Percentiles rank a stretch among this genome's conserved stretches.
These are phyloP conservation scores for Phocides pigmalion DNA, from an alignment of 1,140 invertebrate species.

Conservation along the genomic window DNA sequence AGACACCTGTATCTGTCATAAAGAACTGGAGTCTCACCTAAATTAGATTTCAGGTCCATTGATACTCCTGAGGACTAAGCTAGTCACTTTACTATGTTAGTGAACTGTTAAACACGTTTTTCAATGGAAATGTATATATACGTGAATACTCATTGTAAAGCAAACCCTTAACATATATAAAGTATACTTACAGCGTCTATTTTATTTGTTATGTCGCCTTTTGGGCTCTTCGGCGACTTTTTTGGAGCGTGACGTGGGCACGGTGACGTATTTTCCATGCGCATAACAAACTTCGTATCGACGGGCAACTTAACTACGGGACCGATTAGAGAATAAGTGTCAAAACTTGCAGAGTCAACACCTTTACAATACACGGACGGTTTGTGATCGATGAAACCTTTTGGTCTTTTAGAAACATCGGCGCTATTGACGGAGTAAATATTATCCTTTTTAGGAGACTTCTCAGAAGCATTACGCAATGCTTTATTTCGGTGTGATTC, in stretches of 20 bases:
- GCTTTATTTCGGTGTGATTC: slow-evolving; percentile 37
- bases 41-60: no score
- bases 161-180: no score
- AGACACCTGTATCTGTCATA: no score
- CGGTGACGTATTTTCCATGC: slow-evolving; percentile 43
- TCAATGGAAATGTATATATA: no score
- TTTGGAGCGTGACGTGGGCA: slow-evolving; percentile 30
- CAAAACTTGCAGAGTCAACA: slow-evolving; percentile 39
- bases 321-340: slow-evolving; percentile 44
- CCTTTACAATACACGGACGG: slow-evolving; percentile 27
- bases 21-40: no score
- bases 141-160: no score
- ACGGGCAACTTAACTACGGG: slow-evolving; percentile 62
- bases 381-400: slow-evolving; percentile 27
- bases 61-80: no score
- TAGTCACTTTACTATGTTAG: no score
- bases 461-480: slow-evolving; percentile 25
- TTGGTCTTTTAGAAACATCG: slow-evolving; percentile 24
- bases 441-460: slow-evolving; percentile 28
- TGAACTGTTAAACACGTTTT: no score
- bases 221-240: slow-evolving; percentile 34
- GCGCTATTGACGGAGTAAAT: slow-evolving; percentile 36
- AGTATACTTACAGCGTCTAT: slow-evolving; percentile 50
- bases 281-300: slow-evolving; percentile 66
- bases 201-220: slow-evolving; percentile 49